Evolutionary conservation across 1,140 invertebrate species (phyloP), one percentile per base, ranked within the genome.

Genomic region (Micrasema minimum): DNA sequence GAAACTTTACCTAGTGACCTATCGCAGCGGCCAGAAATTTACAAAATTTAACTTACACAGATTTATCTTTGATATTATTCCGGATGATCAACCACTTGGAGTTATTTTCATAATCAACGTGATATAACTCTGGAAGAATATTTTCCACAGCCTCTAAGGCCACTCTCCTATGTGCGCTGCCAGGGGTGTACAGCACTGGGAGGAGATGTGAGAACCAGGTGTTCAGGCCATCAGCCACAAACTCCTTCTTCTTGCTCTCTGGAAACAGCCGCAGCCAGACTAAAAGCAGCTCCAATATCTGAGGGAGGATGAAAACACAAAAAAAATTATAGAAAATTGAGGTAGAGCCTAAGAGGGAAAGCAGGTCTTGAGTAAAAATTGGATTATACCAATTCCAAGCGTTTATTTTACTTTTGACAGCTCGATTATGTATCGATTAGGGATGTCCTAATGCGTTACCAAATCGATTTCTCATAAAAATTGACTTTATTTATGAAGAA

Each of bases 121-220:
- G 11, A 0, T 76, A 16, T 18, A 85, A 57, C 66, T 80, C 80
- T 22, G 81, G 76, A 20, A 79, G 76, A 26, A 85, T 72, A 26
- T 78, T 9, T 71, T 83, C 81, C 10, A 82, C 57, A 20, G 76
- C 59, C 23, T 79, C 77, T 22, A 83, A 64, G 61, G 69, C 57
- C 3, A 70, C 61, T 57, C 71, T 57, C 7, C 66, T 35, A 23
- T 75, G 73, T 9, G 50, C 38, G 67, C 74, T 76, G 11, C 59
- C 51, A 10, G 50, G 23, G n/a, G 45, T 46, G 64, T 80, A 77
- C 11, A 78, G 68, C 37, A 72, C 75, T 5, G 80, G 80, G 53
- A 83, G 75, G 7, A 83, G 53, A 51, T 76, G 78, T 45, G 77
- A 77, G 62, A 85, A 82, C 81, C 81, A 83, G 37, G 79, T 62